Evolutionary conservation across 2,113 vertebrate species (phyloP).

Genomic region (pig (Sus scrofa)): DNA sequence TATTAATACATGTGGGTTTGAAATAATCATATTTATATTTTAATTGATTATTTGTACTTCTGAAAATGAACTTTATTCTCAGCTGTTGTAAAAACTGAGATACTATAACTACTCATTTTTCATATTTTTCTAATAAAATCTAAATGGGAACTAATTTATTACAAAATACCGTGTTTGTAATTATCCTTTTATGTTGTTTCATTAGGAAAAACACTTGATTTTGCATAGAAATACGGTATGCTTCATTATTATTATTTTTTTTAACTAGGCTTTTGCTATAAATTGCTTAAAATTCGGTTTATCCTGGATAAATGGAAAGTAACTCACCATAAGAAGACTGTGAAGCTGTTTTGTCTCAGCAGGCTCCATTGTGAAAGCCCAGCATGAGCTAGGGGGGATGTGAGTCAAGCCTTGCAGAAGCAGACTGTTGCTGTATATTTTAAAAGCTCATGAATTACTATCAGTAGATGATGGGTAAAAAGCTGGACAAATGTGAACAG

Average conservation of each 20-base stretch:
- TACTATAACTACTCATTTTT: background rate
- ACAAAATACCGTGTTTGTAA: background rate
- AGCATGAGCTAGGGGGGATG: background rate
- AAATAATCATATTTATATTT: background rate
- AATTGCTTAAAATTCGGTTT: slow-evolving; percentile 62
- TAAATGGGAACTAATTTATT: background rate
- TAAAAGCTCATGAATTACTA: slow-evolving; percentile 55
- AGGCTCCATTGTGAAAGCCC: slow-evolving; percentile 58
- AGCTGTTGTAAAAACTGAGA: background rate
- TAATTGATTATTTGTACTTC: background rate
- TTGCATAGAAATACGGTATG: background rate
- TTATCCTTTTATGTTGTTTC: background rate
- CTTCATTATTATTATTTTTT: slow-evolving; percentile 17
- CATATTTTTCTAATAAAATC: background rate
- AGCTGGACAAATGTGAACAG: slow-evolving; percentile 63
- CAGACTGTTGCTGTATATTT: slow-evolving; percentile 26
- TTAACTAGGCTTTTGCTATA: background rate
- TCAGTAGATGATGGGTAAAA: slow-evolving; percentile 18
- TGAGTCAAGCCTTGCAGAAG: background rate
- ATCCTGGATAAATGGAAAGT: slow-evolving; percentile 65
- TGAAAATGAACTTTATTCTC: background rate
- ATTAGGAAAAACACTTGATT: background rate
- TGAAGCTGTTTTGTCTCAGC: slow-evolving; percentile 72
- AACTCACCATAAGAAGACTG: slow-evolving; percentile 64
- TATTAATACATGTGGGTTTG: background rate